phyloP scores from a whole-genome alignment of 2,888 invertebrate species.

The Parnassius glacialis region DNA sequence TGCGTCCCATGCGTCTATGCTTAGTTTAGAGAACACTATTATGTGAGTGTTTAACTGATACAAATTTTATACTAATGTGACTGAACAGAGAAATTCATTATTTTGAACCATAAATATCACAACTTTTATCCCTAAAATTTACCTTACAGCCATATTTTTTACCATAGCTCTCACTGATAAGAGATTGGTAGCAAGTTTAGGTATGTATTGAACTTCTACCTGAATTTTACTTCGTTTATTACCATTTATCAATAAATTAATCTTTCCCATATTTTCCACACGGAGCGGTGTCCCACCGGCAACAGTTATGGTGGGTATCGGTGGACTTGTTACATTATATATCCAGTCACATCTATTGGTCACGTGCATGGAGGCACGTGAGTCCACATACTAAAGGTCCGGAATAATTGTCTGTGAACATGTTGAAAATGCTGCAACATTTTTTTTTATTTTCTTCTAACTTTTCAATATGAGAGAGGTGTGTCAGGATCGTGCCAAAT shows the following conservation, averaged over 20 bases:
- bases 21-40: not conserved
- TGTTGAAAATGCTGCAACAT: not conserved
- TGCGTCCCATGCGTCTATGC: not conserved
- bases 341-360: not conserved
- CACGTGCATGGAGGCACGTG: not conserved
- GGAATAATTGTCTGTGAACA: constrained; percentile 1
- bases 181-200: too few relatives aligned
- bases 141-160: too few relatives aligned
- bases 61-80: not conserved
- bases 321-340: constrained; percentile 4
- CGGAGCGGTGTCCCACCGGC: not conserved
- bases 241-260: not conserved
- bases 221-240: not conserved
- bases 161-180: too few relatives aligned
- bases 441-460: not conserved
- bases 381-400: not conserved
- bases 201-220: too few relatives aligned
- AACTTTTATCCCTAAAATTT: not conserved
- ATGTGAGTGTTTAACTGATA: not conserved
- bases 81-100: not conserved
- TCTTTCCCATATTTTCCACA: not conserved
- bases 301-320: not conserved
- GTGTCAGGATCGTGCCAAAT: too few relatives aligned
- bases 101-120: not conserved
- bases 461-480: too few relatives aligned